These are phyloP conservation scores for Hydrochoerus hydrochaeris DNA, from an alignment of 2,113 vertebrate species.

Conservation along the genomic window DNA sequence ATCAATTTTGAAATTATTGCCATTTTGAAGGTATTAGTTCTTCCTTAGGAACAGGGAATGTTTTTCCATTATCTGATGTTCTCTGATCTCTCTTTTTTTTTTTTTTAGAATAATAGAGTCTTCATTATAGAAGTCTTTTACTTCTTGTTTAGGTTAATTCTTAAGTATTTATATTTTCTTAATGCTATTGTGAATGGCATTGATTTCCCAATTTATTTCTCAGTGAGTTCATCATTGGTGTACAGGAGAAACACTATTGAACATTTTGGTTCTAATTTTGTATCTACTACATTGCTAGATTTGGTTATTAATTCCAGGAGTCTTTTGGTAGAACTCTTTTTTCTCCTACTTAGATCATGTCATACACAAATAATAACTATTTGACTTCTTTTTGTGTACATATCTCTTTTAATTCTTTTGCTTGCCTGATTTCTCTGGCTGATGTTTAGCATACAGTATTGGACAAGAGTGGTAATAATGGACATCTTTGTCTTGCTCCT, in stretches of 20 bases:
- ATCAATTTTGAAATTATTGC: background rate
- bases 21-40: background rate
- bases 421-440: background rate
- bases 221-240: background rate
- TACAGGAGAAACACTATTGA: background rate
- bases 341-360: background rate
- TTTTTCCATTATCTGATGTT: background rate
- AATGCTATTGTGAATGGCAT: background rate
- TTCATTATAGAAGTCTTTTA: background rate
- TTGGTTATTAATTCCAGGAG: background rate
- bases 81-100: background rate
- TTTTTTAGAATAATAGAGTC: background rate
- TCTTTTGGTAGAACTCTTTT: background rate
- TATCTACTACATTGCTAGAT: background rate
- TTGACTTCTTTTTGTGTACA: background rate
- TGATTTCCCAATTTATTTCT: background rate
- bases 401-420: background rate
- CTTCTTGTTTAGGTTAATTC: background rate
- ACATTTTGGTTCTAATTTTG: background rate
- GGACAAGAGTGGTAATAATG: background rate
- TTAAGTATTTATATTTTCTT: background rate
- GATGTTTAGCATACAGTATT: background rate
- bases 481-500: background rate
- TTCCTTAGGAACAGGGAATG: background rate
- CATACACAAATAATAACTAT: background rate